Percentiles rank a stretch among this genome's conserved stretches.
Conservation (phyloP, 2,797 vertebrate genomes). For the Urosaurus nigricauda region DNA sequence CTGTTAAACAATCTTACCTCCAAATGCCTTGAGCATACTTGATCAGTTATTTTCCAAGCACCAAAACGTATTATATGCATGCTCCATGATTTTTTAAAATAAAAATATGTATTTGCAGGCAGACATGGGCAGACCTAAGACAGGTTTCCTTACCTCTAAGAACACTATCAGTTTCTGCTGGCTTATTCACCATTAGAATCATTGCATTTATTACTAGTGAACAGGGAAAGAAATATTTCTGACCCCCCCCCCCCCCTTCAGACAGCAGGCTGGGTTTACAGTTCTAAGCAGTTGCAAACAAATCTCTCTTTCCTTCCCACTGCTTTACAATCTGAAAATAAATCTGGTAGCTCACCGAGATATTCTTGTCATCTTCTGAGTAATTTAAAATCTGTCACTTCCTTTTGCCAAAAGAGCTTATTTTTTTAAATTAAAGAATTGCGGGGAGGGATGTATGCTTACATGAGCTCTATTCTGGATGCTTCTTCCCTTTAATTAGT, state of each 20-base stretch:
- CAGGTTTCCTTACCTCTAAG: slow-evolving; percentile 12
- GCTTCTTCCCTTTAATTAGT: slow-evolving; percentile 2
- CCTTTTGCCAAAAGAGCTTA: slow-evolving; percentile 20
- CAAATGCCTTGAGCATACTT: no score
- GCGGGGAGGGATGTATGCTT: neutral
- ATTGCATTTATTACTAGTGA: slow-evolving; percentile 17
- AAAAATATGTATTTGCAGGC: no score
- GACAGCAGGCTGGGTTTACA: slow-evolving; percentile 27
- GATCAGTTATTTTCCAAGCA: slow-evolving; percentile 22
- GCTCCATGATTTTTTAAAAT: neutral
- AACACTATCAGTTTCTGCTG: slow-evolving; percentile 8
- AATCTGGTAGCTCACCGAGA: slow-evolving; percentile 23
- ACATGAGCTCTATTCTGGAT: neutral
- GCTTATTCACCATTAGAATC: neutral
- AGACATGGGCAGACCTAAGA: neutral
- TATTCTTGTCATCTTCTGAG: slow-evolving; percentile 6
- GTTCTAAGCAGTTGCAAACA: slow-evolving; percentile 23
- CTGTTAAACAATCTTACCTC: no score
- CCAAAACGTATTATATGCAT: neutral
- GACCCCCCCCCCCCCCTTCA: neutral
- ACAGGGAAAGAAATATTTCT: slow-evolving; percentile 4
- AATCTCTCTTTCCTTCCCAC: fast-evolving
- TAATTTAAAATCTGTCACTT: slow-evolving; percentile 42
- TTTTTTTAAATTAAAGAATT: neutral
- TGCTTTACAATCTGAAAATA: slow-evolving; percentile 27